Evolutionary conservation across 2,113 vertebrate species (phyloP).

Genomic region (Pantherophis guttatus): DNA sequence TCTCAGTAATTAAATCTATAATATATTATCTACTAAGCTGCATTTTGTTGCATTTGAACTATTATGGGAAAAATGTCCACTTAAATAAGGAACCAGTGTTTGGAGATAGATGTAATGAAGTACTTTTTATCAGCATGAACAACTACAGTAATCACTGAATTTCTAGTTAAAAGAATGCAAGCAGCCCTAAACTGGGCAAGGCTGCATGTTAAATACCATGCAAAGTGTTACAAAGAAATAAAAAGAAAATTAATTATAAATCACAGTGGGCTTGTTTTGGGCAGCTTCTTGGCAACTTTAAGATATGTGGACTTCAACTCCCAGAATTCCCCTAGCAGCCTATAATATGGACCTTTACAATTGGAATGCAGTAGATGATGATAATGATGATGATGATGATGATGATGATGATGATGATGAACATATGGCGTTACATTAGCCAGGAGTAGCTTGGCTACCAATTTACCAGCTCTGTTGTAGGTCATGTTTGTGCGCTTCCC

Average conservation of each 20-base stretch:
- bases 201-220: background rate
- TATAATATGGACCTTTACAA: background rate
- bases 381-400: background rate
- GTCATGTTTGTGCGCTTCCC: background rate
- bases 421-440: background rate
- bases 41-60: background rate
- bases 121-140: background rate
- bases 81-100: background rate
- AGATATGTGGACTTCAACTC: background rate
- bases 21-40: slow-evolving; percentile 32
- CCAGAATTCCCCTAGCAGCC: background rate
- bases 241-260: background rate
- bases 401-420: background rate
- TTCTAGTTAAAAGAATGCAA: background rate
- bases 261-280: background rate
- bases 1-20: slow-evolving; percentile 38
- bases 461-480: background rate
- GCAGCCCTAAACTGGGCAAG: background rate
- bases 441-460: background rate
- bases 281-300: background rate
- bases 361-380: background rate
- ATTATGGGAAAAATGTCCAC: background rate
- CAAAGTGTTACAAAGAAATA: background rate
- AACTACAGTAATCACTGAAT: background rate
- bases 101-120: background rate